Evolutionary conservation across 2,888 invertebrate species (phyloP).

Genomic region (Drosophila colorata): DNA sequence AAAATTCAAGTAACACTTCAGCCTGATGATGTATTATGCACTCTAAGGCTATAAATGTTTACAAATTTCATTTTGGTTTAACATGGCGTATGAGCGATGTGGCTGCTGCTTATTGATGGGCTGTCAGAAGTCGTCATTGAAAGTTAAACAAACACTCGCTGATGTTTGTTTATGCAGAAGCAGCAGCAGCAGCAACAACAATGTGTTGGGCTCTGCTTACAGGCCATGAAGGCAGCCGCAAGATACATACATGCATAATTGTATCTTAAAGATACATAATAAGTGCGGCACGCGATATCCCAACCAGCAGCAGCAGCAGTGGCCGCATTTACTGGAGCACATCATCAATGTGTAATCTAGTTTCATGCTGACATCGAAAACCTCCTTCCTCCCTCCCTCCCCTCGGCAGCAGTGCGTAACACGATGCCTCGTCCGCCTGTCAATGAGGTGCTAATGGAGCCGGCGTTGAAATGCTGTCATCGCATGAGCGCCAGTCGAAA

Average conservation of each 20-base stretch:
- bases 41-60: conserved; percentile 30
- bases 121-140: conserved; percentile 60
- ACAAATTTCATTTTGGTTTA: conserved; percentile 38
- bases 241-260: conserved; percentile 46
- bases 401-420: conserved; percentile 56
- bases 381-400: conserved; percentile 1
- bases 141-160: conserved; percentile 57
- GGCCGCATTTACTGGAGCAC: conserved; percentile 61
- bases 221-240: conserved; percentile 47
- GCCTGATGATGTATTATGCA: conserved; percentile 27
- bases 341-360: conserved; percentile 52
- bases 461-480: conserved; percentile 51
- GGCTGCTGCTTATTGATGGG: conserved; percentile 59
- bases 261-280: conserved; percentile 58
- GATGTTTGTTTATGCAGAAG: conserved; percentile 34
- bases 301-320: conserved; percentile 9
- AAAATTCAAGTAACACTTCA: conserved; percentile 21
- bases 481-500: conserved; percentile 9
- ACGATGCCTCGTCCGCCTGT: conserved; percentile 59
- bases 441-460: conserved; percentile 78
- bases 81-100: conserved; percentile 53
- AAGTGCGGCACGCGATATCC: conserved; percentile 69
- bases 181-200: conserved; percentile 21
- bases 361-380: conserved; percentile 26
- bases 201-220: conserved; percentile 31